A percentile compares a stretch with the other conserved stretches of the same genome.
These are phyloP conservation scores for Apotomis turbidana DNA, from an alignment of 2,888 invertebrate species.

Conservation along the genomic window DNA sequence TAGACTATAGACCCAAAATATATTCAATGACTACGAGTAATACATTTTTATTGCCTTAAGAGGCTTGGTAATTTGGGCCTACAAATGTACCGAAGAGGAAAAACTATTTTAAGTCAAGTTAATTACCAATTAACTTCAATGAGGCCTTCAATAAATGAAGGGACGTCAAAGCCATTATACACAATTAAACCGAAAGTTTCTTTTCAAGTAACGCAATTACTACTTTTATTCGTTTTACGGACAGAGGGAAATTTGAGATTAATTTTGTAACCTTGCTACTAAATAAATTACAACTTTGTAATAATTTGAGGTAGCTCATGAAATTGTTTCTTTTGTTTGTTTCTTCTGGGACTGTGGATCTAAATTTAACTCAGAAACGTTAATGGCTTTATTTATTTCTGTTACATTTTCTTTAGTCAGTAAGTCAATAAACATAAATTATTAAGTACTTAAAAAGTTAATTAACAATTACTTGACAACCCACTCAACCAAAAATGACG, in stretches of 20 bases:
- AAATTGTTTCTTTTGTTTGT: slow-evolving; percentile 18
- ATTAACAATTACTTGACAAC: too few species aligned
- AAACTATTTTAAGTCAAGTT: slow-evolving; percentile 26
- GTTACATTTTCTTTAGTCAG: too few species aligned
- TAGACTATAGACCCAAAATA: not conserved
- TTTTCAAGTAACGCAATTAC: slow-evolving; percentile 32
- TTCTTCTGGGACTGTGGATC: not conserved
- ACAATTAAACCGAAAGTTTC: slow-evolving; percentile 30
- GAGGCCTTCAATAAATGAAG: slow-evolving; percentile 28
- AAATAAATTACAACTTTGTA: slow-evolving; percentile 25
- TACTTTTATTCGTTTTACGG: slow-evolving; percentile 27
- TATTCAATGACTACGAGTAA: not conserved
- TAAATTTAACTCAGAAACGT: slow-evolving; percentile 1
- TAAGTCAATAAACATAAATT: too few species aligned
- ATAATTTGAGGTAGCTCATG: slow-evolving; percentile 28
- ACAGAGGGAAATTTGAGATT: slow-evolving; percentile 23
- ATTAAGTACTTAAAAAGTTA: too few species aligned
- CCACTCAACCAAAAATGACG: too few species aligned
- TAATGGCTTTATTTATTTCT: not conserved
- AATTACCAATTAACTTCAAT: slow-evolving; percentile 34
- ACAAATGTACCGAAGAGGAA: slow-evolving; percentile 14
- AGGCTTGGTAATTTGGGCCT: not conserved
- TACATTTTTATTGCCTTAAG: not conserved
- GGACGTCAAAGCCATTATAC: slow-evolving; percentile 33
- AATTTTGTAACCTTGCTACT: slow-evolving; percentile 29